Evolutionary conservation across 1,140 invertebrate genomes (phyloP).

Genomic region (Neodiprion pinetum): DNA sequence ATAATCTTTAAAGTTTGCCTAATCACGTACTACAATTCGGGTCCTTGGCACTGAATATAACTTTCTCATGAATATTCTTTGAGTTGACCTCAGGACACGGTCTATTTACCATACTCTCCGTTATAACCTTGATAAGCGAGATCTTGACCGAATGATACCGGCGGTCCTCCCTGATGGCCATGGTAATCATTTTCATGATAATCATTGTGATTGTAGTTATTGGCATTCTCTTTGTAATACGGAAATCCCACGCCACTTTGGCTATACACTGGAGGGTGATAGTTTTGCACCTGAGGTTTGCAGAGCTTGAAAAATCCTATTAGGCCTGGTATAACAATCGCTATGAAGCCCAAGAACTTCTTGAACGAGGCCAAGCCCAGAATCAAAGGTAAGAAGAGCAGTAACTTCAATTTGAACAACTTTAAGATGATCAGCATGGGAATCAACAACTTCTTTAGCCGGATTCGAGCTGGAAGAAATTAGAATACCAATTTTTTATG

Average conservation of each 20-base stretch:
- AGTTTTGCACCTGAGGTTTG: conserved; percentile 61
- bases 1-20: neutral
- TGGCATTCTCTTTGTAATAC: conserved; percentile 57
- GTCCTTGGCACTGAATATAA: neutral
- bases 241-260: conserved; percentile 62
- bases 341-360: conserved; percentile 80
- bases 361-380: conserved; percentile 83
- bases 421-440: conserved; percentile 81
- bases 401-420: conserved; percentile 82
- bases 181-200: conserved; percentile 43
- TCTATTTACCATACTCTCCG: conserved; percentile 56
- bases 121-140: conserved; percentile 74
- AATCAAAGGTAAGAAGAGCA: conserved; percentile 81
- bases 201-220: conserved; percentile 34
- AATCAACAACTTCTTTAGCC: conserved; percentile 82
- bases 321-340: conserved; percentile 75
- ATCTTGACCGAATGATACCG: conserved; percentile 70
- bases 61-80: neutral
- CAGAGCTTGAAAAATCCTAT: conserved; percentile 85
- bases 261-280: conserved; percentile 60
- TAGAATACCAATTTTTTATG: conserved; percentile 16
- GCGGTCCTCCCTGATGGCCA: conserved; percentile 60
- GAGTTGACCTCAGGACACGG: neutral
- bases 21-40: neutral
- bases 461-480: conserved; percentile 71